Evolutionary conservation across 2,797 vertebrate genomes (phyloP), one percentile per base, ranked within the genome.

Genomic region (Xenops minutus): DNA sequence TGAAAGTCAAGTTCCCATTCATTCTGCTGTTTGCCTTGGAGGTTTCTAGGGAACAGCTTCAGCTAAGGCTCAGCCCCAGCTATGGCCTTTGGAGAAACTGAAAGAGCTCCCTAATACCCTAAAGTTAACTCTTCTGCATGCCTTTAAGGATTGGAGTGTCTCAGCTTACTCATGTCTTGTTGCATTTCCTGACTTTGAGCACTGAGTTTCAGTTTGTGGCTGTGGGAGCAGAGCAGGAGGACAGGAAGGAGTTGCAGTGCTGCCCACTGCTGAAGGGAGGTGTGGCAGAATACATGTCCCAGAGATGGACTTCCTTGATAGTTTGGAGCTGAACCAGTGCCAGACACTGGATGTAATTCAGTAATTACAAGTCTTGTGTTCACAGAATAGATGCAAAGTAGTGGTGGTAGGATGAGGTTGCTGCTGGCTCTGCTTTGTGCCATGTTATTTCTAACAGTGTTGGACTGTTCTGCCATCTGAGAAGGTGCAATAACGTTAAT

Each of bases 61-160:
- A 59, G 0, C 43, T 49, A 3, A 59, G 74, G 49, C 76, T 75
- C 2, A 6, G 55, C 21, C 16, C 8, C 15, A 58, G 0, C n/a
- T n/a, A 0, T 29, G 52, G 5, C 14, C 19, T 85, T 73, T 18
- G 23, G 46, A 72, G 61, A 46, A 67, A 48, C 17, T 26, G 8
- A 26, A 30, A 51, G 18, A 54, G 27, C 15, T 23, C 17, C 21
- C 39, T 26, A 43, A 26, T 51, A 34, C 66, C 7, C 12, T 84
- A 1, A 68, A 64, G 22, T 90, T 18, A 41, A 24, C 29, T 71
- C 6, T 32, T 58, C 9, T 62, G n/a, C 1, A 1, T 88, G 32
- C 30, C n/a, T 71, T 58, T 62, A 20, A 6, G 63, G n/a, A 10
- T 32, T 24, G 32, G 12, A 17, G 12, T 55, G 19, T 59, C 12